phyloP scores from a whole-genome alignment of 2,113 vertebrate species.

The Lethenteron camtschaticum region DNA sequence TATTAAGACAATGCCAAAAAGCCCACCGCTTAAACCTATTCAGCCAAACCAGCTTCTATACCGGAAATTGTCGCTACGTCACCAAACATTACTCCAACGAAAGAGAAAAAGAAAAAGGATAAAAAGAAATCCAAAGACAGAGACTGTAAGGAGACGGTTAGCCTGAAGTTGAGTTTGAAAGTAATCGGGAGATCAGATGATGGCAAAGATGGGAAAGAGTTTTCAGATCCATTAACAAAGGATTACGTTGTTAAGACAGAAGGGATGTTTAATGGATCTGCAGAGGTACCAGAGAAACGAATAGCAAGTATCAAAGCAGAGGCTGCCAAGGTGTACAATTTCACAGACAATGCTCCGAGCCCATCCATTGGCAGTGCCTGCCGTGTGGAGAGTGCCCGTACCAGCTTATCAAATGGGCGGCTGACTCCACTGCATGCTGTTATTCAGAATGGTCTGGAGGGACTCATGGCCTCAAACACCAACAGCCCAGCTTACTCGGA shows the following conservation, averaged over 20 bases:
- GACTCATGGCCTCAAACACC: slow-evolving; percentile 58
- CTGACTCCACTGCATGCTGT: slow-evolving; percentile 47
- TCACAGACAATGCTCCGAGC: slow-evolving; percentile 84
- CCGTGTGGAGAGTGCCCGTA: slow-evolving; percentile 51
- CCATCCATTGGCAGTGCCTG: slow-evolving; percentile 66
- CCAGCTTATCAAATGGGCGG: slow-evolving; percentile 31
- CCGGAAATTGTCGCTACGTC: slow-evolving; percentile 56
- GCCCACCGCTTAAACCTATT: slow-evolving; percentile 76
- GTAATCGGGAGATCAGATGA: slow-evolving; percentile 2
- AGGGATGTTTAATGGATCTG: slow-evolving; percentile 64
- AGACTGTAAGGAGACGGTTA: slow-evolving; percentile 58
- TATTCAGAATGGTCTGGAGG: slow-evolving; percentile 82
- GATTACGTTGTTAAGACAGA: slow-evolving; percentile 30
- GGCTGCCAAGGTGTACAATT: slow-evolving; percentile 95
- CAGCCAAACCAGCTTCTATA: slow-evolving; percentile 59
- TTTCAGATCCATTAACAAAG: slow-evolving; percentile 1
- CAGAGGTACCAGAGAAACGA: slow-evolving; percentile 77
- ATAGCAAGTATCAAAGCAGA: slow-evolving; percentile 92
- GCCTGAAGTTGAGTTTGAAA: slow-evolving; percentile 28
- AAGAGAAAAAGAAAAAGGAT: slow-evolving; percentile 98
- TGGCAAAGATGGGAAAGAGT: not conserved
- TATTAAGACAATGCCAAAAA: slow-evolving; percentile 72
- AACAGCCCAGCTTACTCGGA: slow-evolving; percentile 92
- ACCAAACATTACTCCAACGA: slow-evolving; percentile 50
- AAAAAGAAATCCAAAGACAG: slow-evolving; percentile 67